Evolutionary conservation across 2,113 vertebrate genomes (phyloP).

Genomic region (Laterallus jamaicensis): DNA sequence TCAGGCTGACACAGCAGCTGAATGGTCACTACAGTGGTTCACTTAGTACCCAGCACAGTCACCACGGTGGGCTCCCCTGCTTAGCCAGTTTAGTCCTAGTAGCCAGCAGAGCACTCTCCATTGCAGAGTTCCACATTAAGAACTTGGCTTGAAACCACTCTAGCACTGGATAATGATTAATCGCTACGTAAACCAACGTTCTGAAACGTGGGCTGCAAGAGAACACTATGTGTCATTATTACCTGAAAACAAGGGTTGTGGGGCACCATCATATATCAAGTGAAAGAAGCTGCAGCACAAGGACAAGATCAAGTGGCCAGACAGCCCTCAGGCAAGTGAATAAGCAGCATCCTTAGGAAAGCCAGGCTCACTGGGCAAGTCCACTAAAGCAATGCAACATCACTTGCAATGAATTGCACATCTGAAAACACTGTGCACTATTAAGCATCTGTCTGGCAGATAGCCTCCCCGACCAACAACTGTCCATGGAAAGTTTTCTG

Average conservation of each 20-base stretch:
- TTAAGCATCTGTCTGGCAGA: background rate
- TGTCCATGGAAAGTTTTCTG: background rate
- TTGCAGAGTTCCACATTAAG: background rate
- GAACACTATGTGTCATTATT: fast-evolving
- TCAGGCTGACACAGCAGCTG: background rate
- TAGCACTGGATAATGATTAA: background rate
- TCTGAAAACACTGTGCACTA: background rate
- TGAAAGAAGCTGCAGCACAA: background rate
- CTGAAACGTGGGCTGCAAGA: background rate
- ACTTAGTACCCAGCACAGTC: background rate
- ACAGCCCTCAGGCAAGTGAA: background rate
- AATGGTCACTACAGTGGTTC: background rate
- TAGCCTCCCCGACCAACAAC: background rate
- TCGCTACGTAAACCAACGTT: background rate
- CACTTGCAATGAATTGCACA: background rate
- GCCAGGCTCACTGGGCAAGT: background rate
- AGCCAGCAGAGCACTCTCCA: background rate
- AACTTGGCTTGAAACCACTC: background rate
- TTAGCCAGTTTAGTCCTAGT: background rate
- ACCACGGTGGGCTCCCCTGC: fast-evolving
- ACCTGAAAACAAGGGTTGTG: background rate
- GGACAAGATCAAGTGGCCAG: background rate
- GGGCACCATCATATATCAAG: background rate
- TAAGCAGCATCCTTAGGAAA: background rate
- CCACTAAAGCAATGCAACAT: background rate